Evolutionary conservation across 2,888 invertebrate species (phyloP).

Genomic region (Apodemia hepburni): DNA sequence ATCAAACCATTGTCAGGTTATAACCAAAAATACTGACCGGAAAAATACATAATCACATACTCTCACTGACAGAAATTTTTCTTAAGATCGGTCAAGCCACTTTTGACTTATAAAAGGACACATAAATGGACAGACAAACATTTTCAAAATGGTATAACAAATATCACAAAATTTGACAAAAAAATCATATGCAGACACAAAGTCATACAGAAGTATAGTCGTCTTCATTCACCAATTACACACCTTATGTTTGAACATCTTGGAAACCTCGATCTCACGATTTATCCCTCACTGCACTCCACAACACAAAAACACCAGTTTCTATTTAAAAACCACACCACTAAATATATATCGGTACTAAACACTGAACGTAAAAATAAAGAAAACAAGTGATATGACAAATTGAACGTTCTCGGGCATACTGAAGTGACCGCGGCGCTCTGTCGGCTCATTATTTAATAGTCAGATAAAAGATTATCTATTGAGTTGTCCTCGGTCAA

Average conservation of each 20-base stretch:
- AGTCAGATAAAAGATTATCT: slow-evolving; percentile 76
- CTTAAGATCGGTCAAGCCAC: no score
- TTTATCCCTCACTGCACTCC: background rate
- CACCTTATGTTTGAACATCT: background rate
- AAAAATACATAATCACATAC: no score
- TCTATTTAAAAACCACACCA: background rate
- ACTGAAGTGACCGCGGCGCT: slow-evolving; percentile 43
- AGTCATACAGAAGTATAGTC: no score
- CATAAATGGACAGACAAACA: no score
- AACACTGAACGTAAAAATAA: slow-evolving; percentile 12
- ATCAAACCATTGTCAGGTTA: no score
- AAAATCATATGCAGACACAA: no score
- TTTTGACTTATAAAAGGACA: no score
- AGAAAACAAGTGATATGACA: slow-evolving; percentile 23
- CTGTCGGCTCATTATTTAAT: slow-evolving; percentile 68
- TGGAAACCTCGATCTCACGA: background rate
- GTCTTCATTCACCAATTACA: background rate
- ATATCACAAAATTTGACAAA: no score
- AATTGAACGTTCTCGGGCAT: slow-evolving; percentile 41
- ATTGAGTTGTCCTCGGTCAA: slow-evolving; percentile 67
- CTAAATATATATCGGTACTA: background rate
- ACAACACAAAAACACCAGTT: background rate
- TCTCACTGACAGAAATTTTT: no score
- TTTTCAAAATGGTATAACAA: no score
- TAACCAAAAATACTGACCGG: no score